Conservation (phyloP, 2,113 vertebrate genomes). For the Oreochromis spilurus region DNA sequence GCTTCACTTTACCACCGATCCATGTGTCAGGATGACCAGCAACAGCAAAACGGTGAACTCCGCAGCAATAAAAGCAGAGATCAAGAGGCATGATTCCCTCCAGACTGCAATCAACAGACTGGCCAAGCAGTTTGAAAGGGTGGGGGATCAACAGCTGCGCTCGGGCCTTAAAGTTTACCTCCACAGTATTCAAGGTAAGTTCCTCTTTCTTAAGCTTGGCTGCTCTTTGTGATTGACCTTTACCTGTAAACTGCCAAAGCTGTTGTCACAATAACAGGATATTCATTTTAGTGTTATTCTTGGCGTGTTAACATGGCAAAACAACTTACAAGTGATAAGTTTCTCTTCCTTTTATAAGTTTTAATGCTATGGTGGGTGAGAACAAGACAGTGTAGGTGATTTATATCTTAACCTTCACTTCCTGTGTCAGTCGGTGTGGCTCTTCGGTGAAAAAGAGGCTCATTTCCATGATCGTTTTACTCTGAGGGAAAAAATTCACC, state of each 20-base stretch:
- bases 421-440: conserved; percentile 16
- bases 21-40: conserved; percentile 70
- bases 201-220: neutral
- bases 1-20: conserved; percentile 24
- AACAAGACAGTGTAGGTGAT: neutral
- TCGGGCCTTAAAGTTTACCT: conserved; percentile 71
- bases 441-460: neutral
- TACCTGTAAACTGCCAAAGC: neutral
- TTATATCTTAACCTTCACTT: conserved; percentile 23
- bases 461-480: neutral
- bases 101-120: conserved; percentile 70
- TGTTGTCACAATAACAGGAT: neutral
- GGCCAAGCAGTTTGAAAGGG: conserved; percentile 70
- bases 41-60: conserved; percentile 68
- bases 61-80: conserved; percentile 76
- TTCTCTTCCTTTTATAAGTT: neutral
- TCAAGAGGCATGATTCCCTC: conserved; percentile 71
- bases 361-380: neutral
- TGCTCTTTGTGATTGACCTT: neutral
- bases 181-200: conserved; percentile 75
- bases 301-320: neutral
- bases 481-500: neutral
- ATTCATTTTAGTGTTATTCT: neutral
- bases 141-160: conserved; percentile 70
- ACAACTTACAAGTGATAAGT: neutral